Percentiles rank a stretch among this genome's conserved stretches.
These are phyloP conservation scores for Idaea aversata DNA, from an alignment of 2,888 invertebrate genomes.

Conservation along the genomic window DNA sequence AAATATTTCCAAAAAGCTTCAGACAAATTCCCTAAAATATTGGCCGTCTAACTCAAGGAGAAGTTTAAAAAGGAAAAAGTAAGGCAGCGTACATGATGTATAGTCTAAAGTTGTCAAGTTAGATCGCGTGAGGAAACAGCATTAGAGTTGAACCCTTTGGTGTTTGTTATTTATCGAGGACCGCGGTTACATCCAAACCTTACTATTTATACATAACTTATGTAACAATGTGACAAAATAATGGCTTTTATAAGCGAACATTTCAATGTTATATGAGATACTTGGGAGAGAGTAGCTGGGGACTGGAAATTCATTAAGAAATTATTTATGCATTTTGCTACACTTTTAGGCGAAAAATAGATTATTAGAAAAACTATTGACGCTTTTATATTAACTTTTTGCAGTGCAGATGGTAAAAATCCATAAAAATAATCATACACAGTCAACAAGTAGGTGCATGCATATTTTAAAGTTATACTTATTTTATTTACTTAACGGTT, in stretches of 20 bases:
- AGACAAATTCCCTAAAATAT: background rate
- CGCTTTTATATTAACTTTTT: no score
- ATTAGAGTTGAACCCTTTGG: conserved; percentile 72
- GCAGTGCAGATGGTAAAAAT: no score
- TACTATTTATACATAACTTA: conserved; percentile 34
- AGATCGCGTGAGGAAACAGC: conserved; percentile 63
- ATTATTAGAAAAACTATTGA: no score
- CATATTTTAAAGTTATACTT: no score
- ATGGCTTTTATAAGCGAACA: conserved; percentile 27
- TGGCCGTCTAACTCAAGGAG: background rate
- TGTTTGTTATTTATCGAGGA: conserved; percentile 72
- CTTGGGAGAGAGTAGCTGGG: background rate
- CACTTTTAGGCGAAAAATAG: no score
- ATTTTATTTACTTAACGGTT: no score
- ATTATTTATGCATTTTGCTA: background rate
- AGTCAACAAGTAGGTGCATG: no score
- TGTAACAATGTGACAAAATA: conserved; percentile 41
- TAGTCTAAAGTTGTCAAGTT: conserved; percentile 54
- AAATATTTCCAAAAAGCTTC: conserved; percentile 11
- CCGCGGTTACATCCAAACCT: conserved; percentile 38
- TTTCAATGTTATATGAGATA: conserved; percentile 2
- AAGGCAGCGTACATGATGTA: conserved; percentile 33
- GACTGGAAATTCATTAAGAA: background rate
- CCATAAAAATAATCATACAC: no score
- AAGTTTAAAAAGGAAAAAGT: conserved; percentile 16